Evolutionary conservation across 2,888 invertebrate species (phyloP).

Genomic region (Ctenicera cuprea): DNA sequence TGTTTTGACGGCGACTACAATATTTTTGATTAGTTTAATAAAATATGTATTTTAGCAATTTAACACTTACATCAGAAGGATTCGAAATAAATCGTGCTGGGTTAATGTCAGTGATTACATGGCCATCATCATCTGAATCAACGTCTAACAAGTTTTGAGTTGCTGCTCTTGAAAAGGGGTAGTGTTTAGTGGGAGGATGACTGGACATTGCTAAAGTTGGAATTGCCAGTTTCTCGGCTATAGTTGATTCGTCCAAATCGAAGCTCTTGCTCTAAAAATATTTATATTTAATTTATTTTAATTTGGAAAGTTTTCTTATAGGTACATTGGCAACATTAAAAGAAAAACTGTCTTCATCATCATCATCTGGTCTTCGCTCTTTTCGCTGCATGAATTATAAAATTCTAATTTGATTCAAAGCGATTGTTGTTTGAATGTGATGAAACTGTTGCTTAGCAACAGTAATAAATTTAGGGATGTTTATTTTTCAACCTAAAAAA

Average conservation of each 20-base stretch:
- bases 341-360: constrained; percentile 30
- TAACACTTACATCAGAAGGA: background rate
- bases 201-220: constrained; percentile 72
- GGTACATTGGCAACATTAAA: constrained; percentile 13
- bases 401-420: background rate
- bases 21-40: background rate
- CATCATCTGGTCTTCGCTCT: constrained; percentile 13
- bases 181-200: constrained; percentile 73
- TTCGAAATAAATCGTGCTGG: constrained; percentile 24
- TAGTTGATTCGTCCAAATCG: constrained; percentile 43
- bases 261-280: constrained; percentile 45
- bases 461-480: background rate
- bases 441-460: constrained; percentile 16
- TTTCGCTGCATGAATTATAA: constrained; percentile 13
- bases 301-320: background rate
- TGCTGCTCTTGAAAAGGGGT: constrained; percentile 10
- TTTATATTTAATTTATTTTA: background rate
- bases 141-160: constrained; percentile 22
- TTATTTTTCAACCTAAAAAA: no score
- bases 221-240: constrained; percentile 47
- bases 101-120: background rate
- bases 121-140: constrained; percentile 72
- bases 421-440: background rate
- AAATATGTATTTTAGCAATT: background rate
- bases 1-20: constrained; percentile 8